Conservation (phyloP, 1,140 invertebrate genomes). For the Helicoverpa armigera region DNA sequence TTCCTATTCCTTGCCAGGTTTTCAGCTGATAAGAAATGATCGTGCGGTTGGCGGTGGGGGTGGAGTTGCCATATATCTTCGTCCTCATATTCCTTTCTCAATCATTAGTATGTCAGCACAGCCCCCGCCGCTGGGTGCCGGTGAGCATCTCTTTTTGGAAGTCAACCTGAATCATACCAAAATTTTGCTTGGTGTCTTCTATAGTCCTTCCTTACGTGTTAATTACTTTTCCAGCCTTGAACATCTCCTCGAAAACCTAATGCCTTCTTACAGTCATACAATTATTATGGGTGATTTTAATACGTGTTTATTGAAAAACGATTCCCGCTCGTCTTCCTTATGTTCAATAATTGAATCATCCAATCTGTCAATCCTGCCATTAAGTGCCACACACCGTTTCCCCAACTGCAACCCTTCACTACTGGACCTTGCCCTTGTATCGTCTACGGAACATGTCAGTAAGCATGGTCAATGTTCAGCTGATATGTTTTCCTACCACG, state of each 20-base stretch:
- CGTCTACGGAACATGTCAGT: slow-evolving; percentile 23
- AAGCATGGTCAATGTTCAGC: slow-evolving; percentile 36
- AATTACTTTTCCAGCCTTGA: not conserved
- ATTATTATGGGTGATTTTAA: not conserved
- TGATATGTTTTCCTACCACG: slow-evolving; percentile 48
- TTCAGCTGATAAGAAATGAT: slow-evolving; percentile 46
- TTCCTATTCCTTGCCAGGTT: slow-evolving; percentile 46
- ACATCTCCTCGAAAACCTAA: not conserved
- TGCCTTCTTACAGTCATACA: not conserved
- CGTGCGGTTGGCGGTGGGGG: slow-evolving; percentile 29
- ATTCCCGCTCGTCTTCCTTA: not conserved
- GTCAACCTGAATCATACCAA: slow-evolving; percentile 34
- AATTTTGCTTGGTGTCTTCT: slow-evolving; percentile 49
- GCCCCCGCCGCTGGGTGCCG: not conserved
- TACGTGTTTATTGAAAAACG: not conserved
- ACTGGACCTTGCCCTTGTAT: slow-evolving; percentile 40
- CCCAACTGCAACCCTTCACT: not conserved
- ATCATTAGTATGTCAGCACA: slow-evolving; percentile 33
- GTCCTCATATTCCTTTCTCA: slow-evolving; percentile 37
- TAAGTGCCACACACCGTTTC: not conserved
- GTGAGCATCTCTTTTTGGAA: slow-evolving; percentile 44
- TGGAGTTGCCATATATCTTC: slow-evolving; percentile 51
- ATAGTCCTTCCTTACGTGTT: slow-evolving; percentile 34
- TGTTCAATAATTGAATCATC: too few relatives aligned
- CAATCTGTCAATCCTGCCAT: not conserved